Base-by-base conservation (phyloP, 23 tunicate genomes). In the Halocynthia roretzi region DNA sequence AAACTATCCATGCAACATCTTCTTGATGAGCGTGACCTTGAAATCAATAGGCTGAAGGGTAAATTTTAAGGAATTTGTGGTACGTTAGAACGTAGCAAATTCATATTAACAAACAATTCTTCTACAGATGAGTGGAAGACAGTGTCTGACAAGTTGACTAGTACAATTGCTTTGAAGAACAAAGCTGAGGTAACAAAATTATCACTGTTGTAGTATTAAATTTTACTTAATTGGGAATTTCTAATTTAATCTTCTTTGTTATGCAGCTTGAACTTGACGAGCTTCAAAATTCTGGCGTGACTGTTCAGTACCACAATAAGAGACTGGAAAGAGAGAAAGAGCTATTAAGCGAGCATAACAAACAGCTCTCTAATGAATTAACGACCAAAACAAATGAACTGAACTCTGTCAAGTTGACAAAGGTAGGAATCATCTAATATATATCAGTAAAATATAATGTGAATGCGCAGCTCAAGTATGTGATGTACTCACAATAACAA, bases 321-420 rank as follows among this genome's bases (percentile, higher is more conserved):
- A 67, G 96, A 9, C 49, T 89, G 20, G 96, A 89, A 61, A 82
- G 84, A 76, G 96, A 89, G 58, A 84, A 80, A 70, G 89, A 89
- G 19, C 68, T 84, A 56, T 75, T 89, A 7, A 12, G 76, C 6
- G 71, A 84, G 17, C 85, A 89, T 53, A 89, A 84, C 63, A 17
- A 40, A 21, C 68, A 68, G 75, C 66, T 89, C 0, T 8, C 85
- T 8, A 70, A 84, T 10, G 83, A 89, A 63, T 60, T 89, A 23
- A 89, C 52, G 19, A 69, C 58, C 51, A 84, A 84, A 70, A 23
- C 85, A 11, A 71, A 61, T 61, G 77, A 89, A 49, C 76, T 80
- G 76, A 63, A 80, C 53, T 52, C 83, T 5, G 17, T 79, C 17
- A 74, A 74, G 56, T 44, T 70, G 49, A 61, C 80, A 76, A 61